Evolutionary conservation across 2,888 invertebrate genomes (phyloP), one percentile per base, ranked within the genome.

Genomic region (Theretra japonica): DNA sequence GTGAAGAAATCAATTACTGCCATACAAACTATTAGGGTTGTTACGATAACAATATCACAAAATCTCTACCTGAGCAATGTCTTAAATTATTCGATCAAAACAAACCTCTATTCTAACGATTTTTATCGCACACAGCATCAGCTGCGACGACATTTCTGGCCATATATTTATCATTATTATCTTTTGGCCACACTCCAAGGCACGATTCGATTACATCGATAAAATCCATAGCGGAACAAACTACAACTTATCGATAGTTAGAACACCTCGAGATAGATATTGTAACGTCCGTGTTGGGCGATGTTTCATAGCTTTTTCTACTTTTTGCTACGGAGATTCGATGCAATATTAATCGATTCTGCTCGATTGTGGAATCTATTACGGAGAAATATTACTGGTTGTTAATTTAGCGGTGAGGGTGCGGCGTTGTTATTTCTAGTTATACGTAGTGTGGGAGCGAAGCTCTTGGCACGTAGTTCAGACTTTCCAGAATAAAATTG

Each of bases 121-220:
- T 65, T 41, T 65, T 65, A 65, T 68, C 70, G 50, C 41, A 70
- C 50, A 53, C 41, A 28, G 33, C 23, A n/a, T 72, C 68, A 68
- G 19, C 72, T 30, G 50, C 59, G 65, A 59, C 62, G 69, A 68
- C 41, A 68, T 56, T 70, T 71, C 56, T 33, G 25, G 33, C 70
- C 70, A 74, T 72, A 74, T 76, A 74, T 79, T 76, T 78, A 78
- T 80, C 75, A 81, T 74, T 75, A 73, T 74, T 80, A 82, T 81
- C 78, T 79, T 58, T 79, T 82, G 82, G 82, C 79, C 71, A 48
- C 62, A 59, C 75, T 76, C 82, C 82, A 82, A 75, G 73, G 77
- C 81, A 79, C 80, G 81, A 77, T 81, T 76, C 77, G 79, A 82
- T 82, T 79, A 79, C 75, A 72, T 58, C 68, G 70, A 74, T 70